These are phyloP conservation scores for Peromyscus attwateri DNA, from an alignment of 2,797 vertebrate genomes.

Conservation along the genomic window DNA sequence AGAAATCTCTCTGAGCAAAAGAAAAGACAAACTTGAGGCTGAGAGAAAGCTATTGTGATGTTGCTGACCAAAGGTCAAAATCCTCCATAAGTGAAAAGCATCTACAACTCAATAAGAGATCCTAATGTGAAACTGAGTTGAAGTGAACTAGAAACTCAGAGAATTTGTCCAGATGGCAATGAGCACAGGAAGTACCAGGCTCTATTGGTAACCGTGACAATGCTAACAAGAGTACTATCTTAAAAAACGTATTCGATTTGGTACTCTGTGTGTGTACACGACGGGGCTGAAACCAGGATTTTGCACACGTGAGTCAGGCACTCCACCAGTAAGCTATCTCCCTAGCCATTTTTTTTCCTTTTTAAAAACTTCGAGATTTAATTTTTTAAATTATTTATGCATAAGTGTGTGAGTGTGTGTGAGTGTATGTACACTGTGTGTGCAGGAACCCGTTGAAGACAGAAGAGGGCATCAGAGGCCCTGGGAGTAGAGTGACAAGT, in stretches of 20 bases:
- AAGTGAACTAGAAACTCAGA: slow-evolving; percentile 36
- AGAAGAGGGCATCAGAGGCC: background rate
- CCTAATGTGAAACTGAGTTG: background rate
- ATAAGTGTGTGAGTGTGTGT: background rate
- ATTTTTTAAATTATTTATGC: background rate
- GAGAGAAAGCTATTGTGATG: background rate
- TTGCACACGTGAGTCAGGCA: background rate
- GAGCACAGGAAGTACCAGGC: background rate
- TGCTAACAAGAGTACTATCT: background rate
- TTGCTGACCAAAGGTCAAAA: background rate
- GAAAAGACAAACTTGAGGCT: slow-evolving; percentile 9
- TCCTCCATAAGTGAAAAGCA: slow-evolving; percentile 14
- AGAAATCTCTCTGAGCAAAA: slow-evolving; percentile 29
- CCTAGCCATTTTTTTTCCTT: background rate
- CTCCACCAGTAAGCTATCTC: background rate
- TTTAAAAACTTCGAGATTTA: background rate
- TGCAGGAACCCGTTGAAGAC: background rate
- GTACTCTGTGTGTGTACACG: background rate
- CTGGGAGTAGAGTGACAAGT: no score
- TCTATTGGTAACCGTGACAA: background rate
- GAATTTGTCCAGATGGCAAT: background rate
- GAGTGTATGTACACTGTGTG: background rate
- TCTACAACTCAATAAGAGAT: slow-evolving; percentile 18
- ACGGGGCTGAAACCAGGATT: background rate
- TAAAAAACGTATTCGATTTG: background rate